Evolutionary conservation across 2,797 vertebrate genomes (phyloP), one percentile per base, ranked within the genome.

Genomic region (Heliangelus exortis): DNA sequence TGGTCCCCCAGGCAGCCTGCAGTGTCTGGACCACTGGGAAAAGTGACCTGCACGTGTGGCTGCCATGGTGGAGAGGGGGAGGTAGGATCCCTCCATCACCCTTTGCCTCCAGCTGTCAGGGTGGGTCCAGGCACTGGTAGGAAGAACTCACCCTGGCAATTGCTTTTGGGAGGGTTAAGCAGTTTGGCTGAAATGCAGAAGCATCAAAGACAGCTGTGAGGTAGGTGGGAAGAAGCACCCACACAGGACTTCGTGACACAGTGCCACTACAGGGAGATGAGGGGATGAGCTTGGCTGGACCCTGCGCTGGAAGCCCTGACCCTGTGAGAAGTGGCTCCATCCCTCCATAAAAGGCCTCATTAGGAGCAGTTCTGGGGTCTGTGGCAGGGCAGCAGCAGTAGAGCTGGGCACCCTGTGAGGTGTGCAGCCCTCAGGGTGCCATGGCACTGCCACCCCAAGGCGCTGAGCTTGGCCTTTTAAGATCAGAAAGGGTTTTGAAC

Each of bases 401-500:
- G 50, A 58, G 51, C 21, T 6, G 51, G 72, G 31, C 0, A 0
- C 8, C 39, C 16, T 54, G 74, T 0, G 0, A 68, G 59, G 19
- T 62, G 47, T 22, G 43, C 59, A 78, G 74, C 63, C 61, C 48
- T 80, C 11, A 4, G 21, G 33, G 25, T 17, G 61, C 75, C 7
- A 1, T 33, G 47, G 77, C 4, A 0, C 66, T 69, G 80, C 34
- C 2, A 4, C n/a, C 28, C 25, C 6, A 2, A 66, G 55, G 73
- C 31, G 0, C 31, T 47, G 61, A 1, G 3, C 73, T 93, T 91
- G 58, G 61, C 89, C 63, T 96, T 97, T 95, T 84, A 92, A 97
- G 96, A 97, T 97, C 59, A 89, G 87, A 82, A 97, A 93, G 95
- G 74, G 62, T 96, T 96, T 81, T 68, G 90, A 84, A 92, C 78